These are phyloP conservation scores for Spilarctia lutea DNA, from an alignment of 2,888 invertebrate genomes.

Conservation along the genomic window DNA sequence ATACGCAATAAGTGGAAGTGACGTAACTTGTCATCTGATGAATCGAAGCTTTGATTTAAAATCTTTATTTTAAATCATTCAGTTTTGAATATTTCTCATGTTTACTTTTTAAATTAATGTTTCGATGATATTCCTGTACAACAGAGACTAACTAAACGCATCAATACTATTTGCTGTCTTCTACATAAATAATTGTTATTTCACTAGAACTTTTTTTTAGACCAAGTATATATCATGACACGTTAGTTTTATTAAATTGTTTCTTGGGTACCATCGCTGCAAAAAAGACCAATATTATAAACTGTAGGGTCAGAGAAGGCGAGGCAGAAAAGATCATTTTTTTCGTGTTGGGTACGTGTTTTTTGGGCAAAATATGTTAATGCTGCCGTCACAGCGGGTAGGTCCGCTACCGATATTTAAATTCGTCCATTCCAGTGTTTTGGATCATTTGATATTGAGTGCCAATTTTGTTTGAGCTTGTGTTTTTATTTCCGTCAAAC, in stretches of 20 bases:
- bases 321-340: conserved; percentile 66
- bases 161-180: background rate
- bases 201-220: background rate
- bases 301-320: conserved; percentile 68
- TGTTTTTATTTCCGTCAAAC: background rate
- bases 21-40: background rate
- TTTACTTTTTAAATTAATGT: background rate
- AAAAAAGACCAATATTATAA: conserved; percentile 74
- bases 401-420: conserved; percentile 79
- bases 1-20: background rate
- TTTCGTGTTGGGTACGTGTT: conserved; percentile 70
- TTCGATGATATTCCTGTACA: background rate
- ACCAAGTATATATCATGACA: conserved; percentile 16
- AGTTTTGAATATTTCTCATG: background rate
- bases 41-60: background rate
- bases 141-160: no score
- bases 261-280: conserved; percentile 50
- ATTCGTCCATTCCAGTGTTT: conserved; percentile 62
- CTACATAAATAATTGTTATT: background rate
- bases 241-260: conserved; percentile 40
- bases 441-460: conserved; percentile 31
- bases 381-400: conserved; percentile 74
- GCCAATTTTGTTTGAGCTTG: conserved; percentile 48
- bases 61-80: background rate
- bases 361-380: conserved; percentile 84